A percentile compares a stretch with the other conserved stretches of the same genome.
phyloP scores from a whole-genome alignment of 2,888 invertebrate species.

The Hesperia comma region DNA sequence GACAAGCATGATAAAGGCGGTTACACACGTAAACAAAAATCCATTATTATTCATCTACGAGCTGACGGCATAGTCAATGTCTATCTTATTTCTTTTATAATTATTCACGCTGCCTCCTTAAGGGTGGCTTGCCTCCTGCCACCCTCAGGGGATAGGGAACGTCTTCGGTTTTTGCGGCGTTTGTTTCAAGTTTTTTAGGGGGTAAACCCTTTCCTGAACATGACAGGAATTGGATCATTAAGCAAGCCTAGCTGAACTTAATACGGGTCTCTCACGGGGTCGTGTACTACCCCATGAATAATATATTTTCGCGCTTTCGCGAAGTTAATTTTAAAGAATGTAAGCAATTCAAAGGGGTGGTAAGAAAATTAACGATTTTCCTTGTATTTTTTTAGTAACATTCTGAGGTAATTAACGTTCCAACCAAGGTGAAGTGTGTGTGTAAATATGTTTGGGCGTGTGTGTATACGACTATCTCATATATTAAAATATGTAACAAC shows the following conservation, averaged over 20 bases:
- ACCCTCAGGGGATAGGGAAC: conserved; percentile 66
- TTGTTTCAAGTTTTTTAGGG: conserved; percentile 84
- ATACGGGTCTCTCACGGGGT: conserved; percentile 62
- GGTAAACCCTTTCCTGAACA: conserved; percentile 84
- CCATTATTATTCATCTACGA: conserved; percentile 82
- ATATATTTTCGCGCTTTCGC: conserved; percentile 36
- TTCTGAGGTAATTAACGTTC: too few species aligned
- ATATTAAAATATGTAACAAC: too few species aligned
- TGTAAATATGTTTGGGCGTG: too few species aligned
- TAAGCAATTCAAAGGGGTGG: not conserved
- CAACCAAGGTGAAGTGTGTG: too few species aligned
- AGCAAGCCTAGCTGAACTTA: conserved; percentile 80
- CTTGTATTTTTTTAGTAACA: too few species aligned
- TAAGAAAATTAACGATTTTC: too few species aligned
- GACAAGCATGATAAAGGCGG: conserved; percentile 42
- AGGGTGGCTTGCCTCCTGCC: conserved; percentile 53
- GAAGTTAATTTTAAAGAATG: conserved; percentile 27
- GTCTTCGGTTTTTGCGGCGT: conserved; percentile 84
- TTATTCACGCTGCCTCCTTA: conserved; percentile 77
- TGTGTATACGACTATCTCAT: too few species aligned
- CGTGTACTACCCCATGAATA: conserved; percentile 51
- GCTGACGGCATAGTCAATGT: conserved; percentile 81
- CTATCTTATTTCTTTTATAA: conserved; percentile 85
- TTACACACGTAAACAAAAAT: conserved; percentile 78
- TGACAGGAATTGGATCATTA: conserved; percentile 85